Evolutionary conservation across 2,797 vertebrate species (phyloP).

Genomic region (Nannoperca australis): DNA sequence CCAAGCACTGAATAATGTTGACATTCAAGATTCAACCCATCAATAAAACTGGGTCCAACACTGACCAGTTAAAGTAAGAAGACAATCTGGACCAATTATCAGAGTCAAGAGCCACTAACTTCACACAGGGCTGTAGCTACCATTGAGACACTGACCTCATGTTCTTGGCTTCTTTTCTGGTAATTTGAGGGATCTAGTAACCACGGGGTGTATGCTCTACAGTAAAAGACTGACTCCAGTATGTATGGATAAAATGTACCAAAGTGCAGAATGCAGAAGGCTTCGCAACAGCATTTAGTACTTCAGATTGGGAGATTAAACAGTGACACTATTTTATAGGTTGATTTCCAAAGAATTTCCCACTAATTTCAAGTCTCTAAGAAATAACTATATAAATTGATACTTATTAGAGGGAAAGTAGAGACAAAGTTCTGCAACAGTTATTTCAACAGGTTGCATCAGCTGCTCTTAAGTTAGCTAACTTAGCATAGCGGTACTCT

Average conservation of each 20-base stretch:
- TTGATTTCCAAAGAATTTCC: neutral
- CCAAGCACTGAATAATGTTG: slow-evolving; percentile 22
- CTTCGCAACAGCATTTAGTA: neutral
- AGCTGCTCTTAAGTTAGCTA: too few relatives aligned
- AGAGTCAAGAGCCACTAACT: slow-evolving; percentile 6
- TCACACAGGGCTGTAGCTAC: neutral
- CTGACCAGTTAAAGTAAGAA: slow-evolving; percentile 1
- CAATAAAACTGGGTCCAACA: slow-evolving; percentile 20
- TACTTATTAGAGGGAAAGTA: neutral
- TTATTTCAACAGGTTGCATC: neutral
- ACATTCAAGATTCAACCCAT: slow-evolving; percentile 1
- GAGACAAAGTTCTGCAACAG: neutral
- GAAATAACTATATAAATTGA: neutral
- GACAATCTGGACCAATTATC: slow-evolving; percentile 3
- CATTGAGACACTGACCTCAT: slow-evolving; percentile 3
- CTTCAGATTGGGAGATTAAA: neutral
- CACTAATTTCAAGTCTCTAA: neutral
- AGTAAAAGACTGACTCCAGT: too few relatives aligned
- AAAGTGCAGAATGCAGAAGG: neutral
- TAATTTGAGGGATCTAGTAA: too few relatives aligned
- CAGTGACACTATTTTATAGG: neutral
- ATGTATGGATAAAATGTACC: too few relatives aligned
- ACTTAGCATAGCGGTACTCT: too few relatives aligned
- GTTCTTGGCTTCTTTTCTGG: neutral
- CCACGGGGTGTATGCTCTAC: too few relatives aligned